These are phyloP conservation scores for Andricus grossulariae DNA, from an alignment of 1,140 invertebrate genomes.

Conservation along the genomic window DNA sequence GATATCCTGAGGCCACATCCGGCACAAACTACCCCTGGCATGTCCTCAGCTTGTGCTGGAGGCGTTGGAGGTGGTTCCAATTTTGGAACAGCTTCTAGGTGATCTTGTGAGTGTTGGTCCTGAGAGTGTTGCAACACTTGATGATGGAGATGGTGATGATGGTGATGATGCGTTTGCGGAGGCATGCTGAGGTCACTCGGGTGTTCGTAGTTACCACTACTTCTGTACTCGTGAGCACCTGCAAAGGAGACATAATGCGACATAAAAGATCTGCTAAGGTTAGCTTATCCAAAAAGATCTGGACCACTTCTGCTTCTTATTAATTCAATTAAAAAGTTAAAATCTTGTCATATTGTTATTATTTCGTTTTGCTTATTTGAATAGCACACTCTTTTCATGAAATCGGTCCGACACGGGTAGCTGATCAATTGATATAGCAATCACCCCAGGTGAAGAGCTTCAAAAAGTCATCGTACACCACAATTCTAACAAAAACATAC, in stretches of 20 bases:
- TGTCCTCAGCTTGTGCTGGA: conserved; percentile 72
- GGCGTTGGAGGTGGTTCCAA: conserved; percentile 76
- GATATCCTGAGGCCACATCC: conserved; percentile 90
- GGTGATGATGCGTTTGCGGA: conserved; percentile 62
- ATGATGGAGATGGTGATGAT: conserved; percentile 60
- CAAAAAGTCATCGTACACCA: no score
- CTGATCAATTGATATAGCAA: no score
- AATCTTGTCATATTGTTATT: no score
- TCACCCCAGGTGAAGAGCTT: no score
- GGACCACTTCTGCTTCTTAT: no score
- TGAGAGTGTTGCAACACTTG: conserved; percentile 62
- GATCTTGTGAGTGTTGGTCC: conserved; percentile 60
- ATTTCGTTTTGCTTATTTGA: no score
- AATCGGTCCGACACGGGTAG: no score
- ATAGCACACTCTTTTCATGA: no score
- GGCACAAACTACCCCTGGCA: conserved; percentile 81
- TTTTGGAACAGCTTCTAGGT: conserved; percentile 75
- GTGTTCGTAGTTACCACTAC: conserved; percentile 66
- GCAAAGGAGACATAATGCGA: conserved; percentile 27
- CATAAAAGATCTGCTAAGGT: not conserved
- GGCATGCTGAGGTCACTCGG: conserved; percentile 67
- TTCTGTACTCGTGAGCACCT: conserved; percentile 68
- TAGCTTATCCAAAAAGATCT: not conserved
- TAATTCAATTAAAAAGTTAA: no score
- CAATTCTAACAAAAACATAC: no score